A percentile compares a stretch with the other conserved stretches of the same genome.
These are phyloP conservation scores for Ceratotherium simum DNA, from an alignment of 2,113 vertebrate genomes.

Conservation along the genomic window DNA sequence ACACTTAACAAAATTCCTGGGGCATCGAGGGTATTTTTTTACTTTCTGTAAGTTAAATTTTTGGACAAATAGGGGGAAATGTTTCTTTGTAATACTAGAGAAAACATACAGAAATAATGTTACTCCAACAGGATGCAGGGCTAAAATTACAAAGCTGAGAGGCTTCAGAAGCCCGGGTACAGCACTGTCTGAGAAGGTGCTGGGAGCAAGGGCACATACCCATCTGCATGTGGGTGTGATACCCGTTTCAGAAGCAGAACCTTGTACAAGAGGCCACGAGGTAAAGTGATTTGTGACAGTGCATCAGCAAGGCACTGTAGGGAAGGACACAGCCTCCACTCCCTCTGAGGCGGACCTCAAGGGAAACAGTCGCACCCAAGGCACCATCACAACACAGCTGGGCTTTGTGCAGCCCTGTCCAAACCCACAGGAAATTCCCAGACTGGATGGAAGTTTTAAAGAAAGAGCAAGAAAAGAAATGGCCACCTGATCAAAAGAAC, in stretches of 20 bases:
- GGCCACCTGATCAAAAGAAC: background rate
- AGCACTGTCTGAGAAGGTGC: fast-evolving
- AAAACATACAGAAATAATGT: background rate
- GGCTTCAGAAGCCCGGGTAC: background rate
- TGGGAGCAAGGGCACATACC: fast-evolving
- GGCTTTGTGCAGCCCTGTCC: fast-evolving
- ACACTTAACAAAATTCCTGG: background rate
- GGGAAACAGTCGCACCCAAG: no score
- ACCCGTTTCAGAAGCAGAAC: background rate
- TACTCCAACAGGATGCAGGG: background rate
- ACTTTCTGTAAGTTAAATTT: background rate
- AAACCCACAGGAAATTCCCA: background rate
- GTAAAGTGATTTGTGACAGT: fast-evolving
- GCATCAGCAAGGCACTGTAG: fast-evolving
- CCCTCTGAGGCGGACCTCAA: background rate
- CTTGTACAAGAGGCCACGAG: fast-evolving
- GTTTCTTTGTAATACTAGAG: background rate
- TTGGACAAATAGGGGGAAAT: background rate
- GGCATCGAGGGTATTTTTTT: background rate
- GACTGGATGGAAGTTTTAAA: fast-evolving
- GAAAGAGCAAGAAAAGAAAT: background rate
- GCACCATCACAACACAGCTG: no score
- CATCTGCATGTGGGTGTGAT: fast-evolving
- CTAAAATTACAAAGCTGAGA: background rate
- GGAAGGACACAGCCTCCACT: fast-evolving